A percentile compares a stretch with the other conserved stretches of the same genome.
Evolutionary conservation across 2,888 invertebrate species (phyloP).

Genomic region (Onchidella celtica): DNA sequence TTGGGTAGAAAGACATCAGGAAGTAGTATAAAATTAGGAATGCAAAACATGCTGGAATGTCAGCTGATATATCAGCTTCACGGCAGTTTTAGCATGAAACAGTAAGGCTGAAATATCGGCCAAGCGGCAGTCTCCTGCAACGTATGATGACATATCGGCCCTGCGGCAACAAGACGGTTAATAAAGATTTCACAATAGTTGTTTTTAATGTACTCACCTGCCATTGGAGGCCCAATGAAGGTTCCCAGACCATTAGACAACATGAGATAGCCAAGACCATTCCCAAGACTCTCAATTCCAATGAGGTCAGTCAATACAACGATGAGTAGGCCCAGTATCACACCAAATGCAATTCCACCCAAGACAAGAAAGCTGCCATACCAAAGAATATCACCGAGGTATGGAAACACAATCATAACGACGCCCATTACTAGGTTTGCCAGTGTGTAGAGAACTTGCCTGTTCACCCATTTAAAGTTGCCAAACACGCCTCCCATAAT

Average conservation of each 20-base stretch:
- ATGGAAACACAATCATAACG: conserved; percentile 54
- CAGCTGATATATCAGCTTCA: no score
- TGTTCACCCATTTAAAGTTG: conserved; percentile 60
- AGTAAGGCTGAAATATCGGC: no score
- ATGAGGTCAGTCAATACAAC: conserved; percentile 70
- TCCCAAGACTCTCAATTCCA: conserved; percentile 64
- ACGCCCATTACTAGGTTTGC: conserved; percentile 64
- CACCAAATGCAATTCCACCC: conserved; percentile 68
- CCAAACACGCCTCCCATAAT: conserved; percentile 68
- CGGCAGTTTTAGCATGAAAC: no score
- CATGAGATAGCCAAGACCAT: conserved; percentile 73
- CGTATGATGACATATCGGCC: no score
- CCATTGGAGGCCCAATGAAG: conserved; percentile 65
- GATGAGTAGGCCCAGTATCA: conserved; percentile 68
- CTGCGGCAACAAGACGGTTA: no score
- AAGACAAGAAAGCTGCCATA: conserved; percentile 49
- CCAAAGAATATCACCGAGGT: conserved; percentile 29
- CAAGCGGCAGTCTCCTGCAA: no score
- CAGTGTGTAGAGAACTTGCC: conserved; percentile 60
- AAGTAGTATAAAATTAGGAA: no score
- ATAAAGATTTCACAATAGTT: no score
- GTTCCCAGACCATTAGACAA: conserved; percentile 71
- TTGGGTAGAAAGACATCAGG: no score
- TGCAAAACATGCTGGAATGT: no score
- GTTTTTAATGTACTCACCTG: no score